phyloP scores from a whole-genome alignment of 2,113 vertebrate species.

The Mustela nigripes region DNA sequence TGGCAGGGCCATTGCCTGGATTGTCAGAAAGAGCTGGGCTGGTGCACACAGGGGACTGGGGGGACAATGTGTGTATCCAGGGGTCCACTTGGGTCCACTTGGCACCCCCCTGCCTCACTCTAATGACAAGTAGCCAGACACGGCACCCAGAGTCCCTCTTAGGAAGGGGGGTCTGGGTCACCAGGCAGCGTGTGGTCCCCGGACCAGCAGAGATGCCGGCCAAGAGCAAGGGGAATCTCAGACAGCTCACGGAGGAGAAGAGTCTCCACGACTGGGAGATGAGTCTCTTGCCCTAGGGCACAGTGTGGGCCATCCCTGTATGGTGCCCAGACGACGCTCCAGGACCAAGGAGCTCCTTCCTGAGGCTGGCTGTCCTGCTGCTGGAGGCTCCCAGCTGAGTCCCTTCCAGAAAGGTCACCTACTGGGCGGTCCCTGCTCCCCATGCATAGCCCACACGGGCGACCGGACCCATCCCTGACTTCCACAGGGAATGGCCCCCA shows the following conservation, averaged over 20 bases:
- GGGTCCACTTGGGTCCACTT: neutral
- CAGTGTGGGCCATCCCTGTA: rapidly evolving
- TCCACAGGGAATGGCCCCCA: neutral
- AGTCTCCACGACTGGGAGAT: too few species aligned
- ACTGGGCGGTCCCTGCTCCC: neutral
- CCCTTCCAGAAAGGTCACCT: neutral
- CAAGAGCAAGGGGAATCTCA: neutral
- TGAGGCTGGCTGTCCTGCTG: rapidly evolving
- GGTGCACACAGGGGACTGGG: neutral
- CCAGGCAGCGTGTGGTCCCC: rapidly evolving
- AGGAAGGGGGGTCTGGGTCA: neutral
- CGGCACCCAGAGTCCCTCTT: neutral
- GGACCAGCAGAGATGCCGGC: neutral
- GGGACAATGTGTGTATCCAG: neutral
- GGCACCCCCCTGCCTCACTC: neutral
- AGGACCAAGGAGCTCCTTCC: rapidly evolving
- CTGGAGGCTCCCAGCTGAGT: neutral
- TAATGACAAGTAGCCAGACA: neutral
- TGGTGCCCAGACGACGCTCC: rapidly evolving
- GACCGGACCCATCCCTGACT: neutral
- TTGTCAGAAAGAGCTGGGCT: neutral
- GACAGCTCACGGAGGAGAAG: neutral
- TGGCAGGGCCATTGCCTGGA: too few species aligned
- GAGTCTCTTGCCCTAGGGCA: neutral
- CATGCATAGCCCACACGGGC: too few species aligned